phyloP scores from a whole-genome alignment of 2,797 vertebrate species.

The Crenuchus spilurus region DNA sequence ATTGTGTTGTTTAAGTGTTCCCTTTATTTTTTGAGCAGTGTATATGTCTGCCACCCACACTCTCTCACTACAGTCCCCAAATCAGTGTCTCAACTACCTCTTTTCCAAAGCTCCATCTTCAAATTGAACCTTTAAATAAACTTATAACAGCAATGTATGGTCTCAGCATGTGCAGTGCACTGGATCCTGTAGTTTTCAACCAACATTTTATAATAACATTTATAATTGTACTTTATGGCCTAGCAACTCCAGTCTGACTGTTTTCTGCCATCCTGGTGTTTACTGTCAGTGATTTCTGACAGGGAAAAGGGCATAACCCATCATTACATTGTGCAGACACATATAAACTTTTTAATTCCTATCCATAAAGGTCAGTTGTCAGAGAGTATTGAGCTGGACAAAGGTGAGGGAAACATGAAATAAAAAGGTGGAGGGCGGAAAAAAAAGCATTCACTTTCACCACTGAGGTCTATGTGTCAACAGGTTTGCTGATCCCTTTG shows the following conservation, averaged over 20 bases:
- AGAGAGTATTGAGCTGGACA: slow-evolving; percentile 75
- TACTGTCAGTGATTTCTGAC: slow-evolving; percentile 53
- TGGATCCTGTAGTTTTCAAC: too few species aligned
- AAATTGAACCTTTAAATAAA: too few species aligned
- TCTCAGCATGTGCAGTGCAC: too few species aligned
- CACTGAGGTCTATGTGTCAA: slow-evolving; percentile 4
- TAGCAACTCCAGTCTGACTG: neutral
- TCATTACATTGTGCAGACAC: slow-evolving; percentile 60
- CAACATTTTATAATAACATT: too few species aligned
- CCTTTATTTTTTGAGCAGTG: too few species aligned
- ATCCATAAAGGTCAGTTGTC: slow-evolving; percentile 80
- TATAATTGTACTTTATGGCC: neutral
- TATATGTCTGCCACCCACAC: too few species aligned
- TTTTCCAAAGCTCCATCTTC: too few species aligned
- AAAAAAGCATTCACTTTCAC: neutral
- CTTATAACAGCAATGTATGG: too few species aligned
- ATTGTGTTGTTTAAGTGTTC: too few species aligned
- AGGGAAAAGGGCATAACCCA: slow-evolving; percentile 52
- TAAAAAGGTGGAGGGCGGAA: slow-evolving; percentile 31
- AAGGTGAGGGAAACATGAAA: slow-evolving; percentile 75
- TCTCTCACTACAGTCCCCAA: too few species aligned
- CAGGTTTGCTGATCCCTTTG: neutral
- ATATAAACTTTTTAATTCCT: slow-evolving; percentile 69
- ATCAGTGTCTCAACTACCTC: too few species aligned
- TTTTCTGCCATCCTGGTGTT: slow-evolving; percentile 39